phyloP scores from a whole-genome alignment of 2,888 invertebrate species.

The Phragmatobia fuliginosa region DNA sequence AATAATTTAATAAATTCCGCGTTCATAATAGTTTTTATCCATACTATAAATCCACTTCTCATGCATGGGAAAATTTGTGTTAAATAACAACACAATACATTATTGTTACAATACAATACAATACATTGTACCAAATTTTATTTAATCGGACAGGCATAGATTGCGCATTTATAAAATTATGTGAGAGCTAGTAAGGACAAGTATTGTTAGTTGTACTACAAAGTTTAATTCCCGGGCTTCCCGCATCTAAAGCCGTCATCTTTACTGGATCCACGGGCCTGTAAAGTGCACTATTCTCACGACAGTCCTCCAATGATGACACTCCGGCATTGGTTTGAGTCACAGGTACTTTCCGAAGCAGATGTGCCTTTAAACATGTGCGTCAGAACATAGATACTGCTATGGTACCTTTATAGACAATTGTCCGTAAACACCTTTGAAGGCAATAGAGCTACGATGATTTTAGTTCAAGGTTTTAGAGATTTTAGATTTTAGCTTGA shows the following conservation, averaged over 20 bases:
- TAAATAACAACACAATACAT: background rate
- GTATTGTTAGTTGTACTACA: background rate
- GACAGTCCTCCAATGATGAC: too few species aligned
- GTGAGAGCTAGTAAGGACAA: too few species aligned
- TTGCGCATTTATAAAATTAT: too few species aligned
- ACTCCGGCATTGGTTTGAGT: background rate
- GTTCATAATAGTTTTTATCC: background rate
- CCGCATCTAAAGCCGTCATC: background rate
- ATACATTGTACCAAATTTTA: too few species aligned
- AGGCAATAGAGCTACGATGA: too few species aligned
- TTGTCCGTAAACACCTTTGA: background rate
- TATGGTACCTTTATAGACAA: background rate
- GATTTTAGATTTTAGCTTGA: too few species aligned
- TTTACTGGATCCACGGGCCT: background rate
- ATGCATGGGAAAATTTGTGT: background rate
- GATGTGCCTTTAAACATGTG: too few species aligned
- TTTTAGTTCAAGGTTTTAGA: too few species aligned
- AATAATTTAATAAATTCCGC: background rate
- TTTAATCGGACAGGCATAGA: too few species aligned
- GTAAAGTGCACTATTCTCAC: too few species aligned
- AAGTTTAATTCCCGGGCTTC: background rate
- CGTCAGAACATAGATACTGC: too few species aligned
- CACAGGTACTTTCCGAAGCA: background rate
- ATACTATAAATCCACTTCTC: background rate
- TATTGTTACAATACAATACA: too few species aligned